Conservation (phyloP, 23 tunicate genomes). For the Halocynthia roretzi region DNA sequence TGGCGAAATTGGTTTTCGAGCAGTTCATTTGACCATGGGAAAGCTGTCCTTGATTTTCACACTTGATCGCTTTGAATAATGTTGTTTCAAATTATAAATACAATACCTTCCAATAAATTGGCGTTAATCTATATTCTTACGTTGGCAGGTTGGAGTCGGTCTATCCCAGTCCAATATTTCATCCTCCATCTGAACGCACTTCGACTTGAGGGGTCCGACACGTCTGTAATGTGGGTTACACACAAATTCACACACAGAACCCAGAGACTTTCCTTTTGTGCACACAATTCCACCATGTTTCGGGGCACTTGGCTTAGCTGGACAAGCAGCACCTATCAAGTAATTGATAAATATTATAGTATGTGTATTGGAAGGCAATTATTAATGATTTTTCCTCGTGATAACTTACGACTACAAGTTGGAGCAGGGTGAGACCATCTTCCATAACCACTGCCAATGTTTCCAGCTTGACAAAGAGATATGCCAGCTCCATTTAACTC, state of each 20-base stretch:
- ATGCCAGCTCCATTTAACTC: too few relatives aligned
- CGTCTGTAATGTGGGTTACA: conserved; percentile 41
- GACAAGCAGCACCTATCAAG: conserved; percentile 26
- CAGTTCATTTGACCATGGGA: conserved; percentile 40
- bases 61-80: conserved; percentile 18
- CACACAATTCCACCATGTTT: conserved; percentile 39
- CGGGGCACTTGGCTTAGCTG: conserved; percentile 26
- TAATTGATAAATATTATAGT: background rate
- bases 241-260: conserved; percentile 52
- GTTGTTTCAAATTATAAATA: too few relatives aligned
- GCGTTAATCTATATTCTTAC: conserved; percentile 25
- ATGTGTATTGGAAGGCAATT: background rate
- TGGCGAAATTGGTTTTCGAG: conserved; percentile 22
- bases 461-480: background rate
- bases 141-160: conserved; percentile 49
- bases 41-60: conserved; percentile 20
- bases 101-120: too few relatives aligned
- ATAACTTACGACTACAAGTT: conserved; percentile 17
- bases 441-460: conserved; percentile 12
- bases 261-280: conserved; percentile 42
- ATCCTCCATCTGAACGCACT: conserved; percentile 24
- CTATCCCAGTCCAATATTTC: conserved; percentile 26
- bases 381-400: background rate
- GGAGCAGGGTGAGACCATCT: conserved; percentile 28
- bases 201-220: conserved; percentile 36